A percentile compares a stretch with the other conserved stretches of the same genome.
phyloP scores from a whole-genome alignment of 1,140 invertebrate genomes.

The Aporrectodea caliginosa region DNA sequence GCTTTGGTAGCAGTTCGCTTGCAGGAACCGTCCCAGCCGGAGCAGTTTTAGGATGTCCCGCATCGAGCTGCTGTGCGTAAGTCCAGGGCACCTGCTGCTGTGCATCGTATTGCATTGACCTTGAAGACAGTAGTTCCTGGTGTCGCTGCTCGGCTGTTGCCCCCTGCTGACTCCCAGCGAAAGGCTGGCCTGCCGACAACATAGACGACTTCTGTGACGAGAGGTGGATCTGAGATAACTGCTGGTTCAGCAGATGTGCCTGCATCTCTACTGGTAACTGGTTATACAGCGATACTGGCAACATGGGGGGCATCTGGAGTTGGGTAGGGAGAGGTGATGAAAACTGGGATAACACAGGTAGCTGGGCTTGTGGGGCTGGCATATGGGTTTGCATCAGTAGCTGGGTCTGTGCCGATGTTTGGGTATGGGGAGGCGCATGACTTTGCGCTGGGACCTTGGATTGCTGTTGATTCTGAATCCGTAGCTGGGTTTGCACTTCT shows the following conservation, averaged over 20 bases:
- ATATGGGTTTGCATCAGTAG: too few species aligned
- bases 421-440: not conserved
- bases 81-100: not conserved
- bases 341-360: too few species aligned
- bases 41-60: not conserved
- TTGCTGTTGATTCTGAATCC: too few species aligned
- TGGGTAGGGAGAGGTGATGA: too few species aligned
- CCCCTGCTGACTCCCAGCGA: not conserved
- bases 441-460: not conserved
- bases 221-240: not conserved
- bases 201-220: too few species aligned
- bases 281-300: not conserved
- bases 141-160: not conserved
- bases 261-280: not conserved
- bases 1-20: not conserved
- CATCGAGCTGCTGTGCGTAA: not conserved
- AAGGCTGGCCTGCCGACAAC: not conserved
- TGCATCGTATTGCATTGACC: not conserved
- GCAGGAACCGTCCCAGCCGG: not conserved
- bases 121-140: not conserved
- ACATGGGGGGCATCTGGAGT: too few species aligned
- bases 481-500: not conserved
- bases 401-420: too few species aligned
- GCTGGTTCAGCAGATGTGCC: not conserved
- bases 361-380: too few species aligned